Evolutionary conservation across 2,113 vertebrate species (phyloP), one percentile per base, ranked within the genome.

Genomic region (Dunckerocampus dactyliophorus): DNA sequence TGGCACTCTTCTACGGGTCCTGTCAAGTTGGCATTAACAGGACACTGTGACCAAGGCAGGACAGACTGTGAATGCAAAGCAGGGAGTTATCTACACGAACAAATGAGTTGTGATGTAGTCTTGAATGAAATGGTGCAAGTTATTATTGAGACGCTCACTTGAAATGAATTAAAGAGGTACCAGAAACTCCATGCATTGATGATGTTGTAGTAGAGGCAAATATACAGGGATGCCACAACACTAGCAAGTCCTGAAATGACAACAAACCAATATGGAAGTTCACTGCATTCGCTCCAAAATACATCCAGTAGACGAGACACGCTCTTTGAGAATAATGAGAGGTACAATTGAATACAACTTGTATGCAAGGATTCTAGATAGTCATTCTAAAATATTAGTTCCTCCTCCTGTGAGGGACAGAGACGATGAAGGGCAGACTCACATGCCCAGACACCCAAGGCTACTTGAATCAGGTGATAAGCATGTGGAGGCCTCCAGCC

Each of bases 81-180:
- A 24, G 13, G 20, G 46, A 62, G 71, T 31, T 50, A 13, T 13
- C 21, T 19, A 10, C 1, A 47, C 17, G 12, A 31, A 2, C n/a
- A 53, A 56, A 43, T 19, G 0, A 59, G 1, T 17, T 12, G 37
- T 9, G 52, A 49, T 61, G 11, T 37, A 50, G 13, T 12, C 51
- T 1, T 54, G 2, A 28, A 48, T 17, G 0, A 19, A 4, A 51
- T 42, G 12, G 1, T 3, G 22, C 8, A 47, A 21, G 13, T 61
- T 62, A n/a, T 59, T 17, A 59, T 24, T 43, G 4, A 49, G 34
- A 11, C 49, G 65, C 92, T 64, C 47, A 98, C 96, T 92, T 98
- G 95, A 84, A 98, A 98, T 69, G 95, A 98, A 78, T 98, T 89
- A 83, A 98, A 98, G 79, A 98, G 90, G 81, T 98, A 98, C 96